Evolutionary conservation across 2,113 vertebrate species (phyloP), one percentile per base, ranked within the genome.

Genomic region (Syngnathus scovelli): DNA sequence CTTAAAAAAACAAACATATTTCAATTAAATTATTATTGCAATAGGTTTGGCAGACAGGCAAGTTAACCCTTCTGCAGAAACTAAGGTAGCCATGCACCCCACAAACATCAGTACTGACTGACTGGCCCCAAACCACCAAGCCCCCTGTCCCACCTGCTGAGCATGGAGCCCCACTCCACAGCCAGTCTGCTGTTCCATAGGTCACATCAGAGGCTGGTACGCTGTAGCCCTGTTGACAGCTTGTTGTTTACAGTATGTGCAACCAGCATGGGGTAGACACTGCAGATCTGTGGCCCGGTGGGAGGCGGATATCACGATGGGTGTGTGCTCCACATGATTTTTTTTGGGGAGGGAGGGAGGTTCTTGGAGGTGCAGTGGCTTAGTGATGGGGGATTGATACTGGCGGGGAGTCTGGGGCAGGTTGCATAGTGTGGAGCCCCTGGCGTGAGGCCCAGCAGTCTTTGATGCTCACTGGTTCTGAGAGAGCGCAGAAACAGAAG

Each of bases 141-240:
- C n/a, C 41, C 61, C 61, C 12, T 21, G 4, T 5, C 7, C 77
- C 75, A 58, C 84, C 79, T 46, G 78, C 80, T 77, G 86, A 61
- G 81, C 69, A 43, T 51, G n/a, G 64, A 72, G 72, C 72, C 74
- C 74, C 74, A 66, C 68, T 72, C 78, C 83, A 79, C 83, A 86
- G 88, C 72, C 72, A 76, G 82, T 73, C 51, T 68, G 68, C 72
- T 86, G 84, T 84, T 90, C 71, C 93, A 92, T 93, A 87, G 87
- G 92, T 93, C 92, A 93, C 93, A 82, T 85, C 80, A 86, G 83
- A 72, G 78, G 76, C 76, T 78, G 83, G 83, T 81, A 85, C 93
- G 92, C 93, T 94, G 92, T 92, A 93, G 90, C 89, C 93, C 92
- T 93, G 92, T 94, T 93, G 93, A 93, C 93, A 93, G 92, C 93